Conservation (phyloP, 1,140 invertebrate genomes). For the Ostrea edulis region DNA sequence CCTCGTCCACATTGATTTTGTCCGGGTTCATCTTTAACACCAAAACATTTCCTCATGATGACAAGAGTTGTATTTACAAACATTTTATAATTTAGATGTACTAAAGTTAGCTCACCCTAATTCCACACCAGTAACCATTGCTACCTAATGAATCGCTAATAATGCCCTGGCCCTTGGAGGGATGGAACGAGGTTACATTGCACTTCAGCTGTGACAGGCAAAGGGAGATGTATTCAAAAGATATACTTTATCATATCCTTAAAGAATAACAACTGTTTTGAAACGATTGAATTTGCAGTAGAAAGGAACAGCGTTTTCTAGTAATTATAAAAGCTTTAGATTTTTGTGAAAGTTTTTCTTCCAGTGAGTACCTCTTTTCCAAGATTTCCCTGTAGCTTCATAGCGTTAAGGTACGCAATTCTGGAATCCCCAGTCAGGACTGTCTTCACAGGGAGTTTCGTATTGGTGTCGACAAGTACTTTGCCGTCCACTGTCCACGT, state of each 20-base stretch:
- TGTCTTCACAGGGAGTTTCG: slow-evolving; percentile 5
- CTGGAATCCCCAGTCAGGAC: slow-evolving; percentile 46
- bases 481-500: slow-evolving; percentile 58
- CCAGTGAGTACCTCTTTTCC: slow-evolving; percentile 44
- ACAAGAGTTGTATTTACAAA: neutral
- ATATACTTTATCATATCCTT: neutral
- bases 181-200: slow-evolving; percentile 44
- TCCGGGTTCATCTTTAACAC: neutral
- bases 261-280: neutral
- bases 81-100: neutral
- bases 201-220: slow-evolving; percentile 49
- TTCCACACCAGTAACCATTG: slow-evolving; percentile 55
- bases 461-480: slow-evolving; percentile 34
- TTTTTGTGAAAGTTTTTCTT: too few relatives aligned
- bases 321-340: too few relatives aligned
- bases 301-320: too few relatives aligned
- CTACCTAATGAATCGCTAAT: slow-evolving; percentile 42
- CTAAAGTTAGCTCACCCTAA: slow-evolving; percentile 41
- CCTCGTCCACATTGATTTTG: slow-evolving; percentile 47
- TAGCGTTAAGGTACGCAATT: slow-evolving; percentile 50
- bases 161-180: slow-evolving; percentile 4
- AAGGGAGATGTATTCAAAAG: neutral
- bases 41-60: neutral
- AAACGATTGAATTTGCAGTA: too few relatives aligned
- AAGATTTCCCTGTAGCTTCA: slow-evolving; percentile 48